phyloP scores from a whole-genome alignment of 2,797 vertebrate species.

The Menidia menidia region DNA sequence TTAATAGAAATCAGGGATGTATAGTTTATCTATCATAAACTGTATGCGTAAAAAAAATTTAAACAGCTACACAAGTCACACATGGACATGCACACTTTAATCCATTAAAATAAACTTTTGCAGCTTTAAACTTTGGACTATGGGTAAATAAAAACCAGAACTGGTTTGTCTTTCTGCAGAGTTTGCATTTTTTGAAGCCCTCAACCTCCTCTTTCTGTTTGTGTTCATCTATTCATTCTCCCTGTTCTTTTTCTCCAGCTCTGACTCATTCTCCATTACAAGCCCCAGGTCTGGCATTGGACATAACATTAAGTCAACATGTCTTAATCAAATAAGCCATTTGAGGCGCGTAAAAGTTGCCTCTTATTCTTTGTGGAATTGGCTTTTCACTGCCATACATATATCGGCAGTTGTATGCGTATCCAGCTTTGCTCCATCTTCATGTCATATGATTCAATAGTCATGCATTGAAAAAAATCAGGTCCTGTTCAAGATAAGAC shows the following conservation, averaged over 20 bases:
- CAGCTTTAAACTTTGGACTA: conserved; percentile 29
- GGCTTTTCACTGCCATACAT: conserved; percentile 35
- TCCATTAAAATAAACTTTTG: conserved; percentile 52
- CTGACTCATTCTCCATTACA: conserved; percentile 77
- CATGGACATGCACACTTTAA: conserved; percentile 38
- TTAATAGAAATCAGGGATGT: conserved; percentile 53
- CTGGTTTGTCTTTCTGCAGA: conserved; percentile 41
- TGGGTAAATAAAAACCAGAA: conserved; percentile 63
- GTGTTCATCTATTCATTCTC: conserved; percentile 39
- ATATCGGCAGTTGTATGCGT: conserved; percentile 13
- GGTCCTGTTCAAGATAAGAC: conserved; percentile 33
- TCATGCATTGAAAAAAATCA: conserved; percentile 12
- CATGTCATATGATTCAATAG: conserved; percentile 38
- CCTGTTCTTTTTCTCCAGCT: conserved; percentile 48
- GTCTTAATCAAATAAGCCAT: conserved; percentile 71
- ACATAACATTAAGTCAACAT: conserved; percentile 60
- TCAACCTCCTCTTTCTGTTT: conserved; percentile 19
- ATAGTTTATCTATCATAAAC: conserved; percentile 39
- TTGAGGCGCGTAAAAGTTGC: conserved; percentile 56
- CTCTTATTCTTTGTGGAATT: conserved; percentile 50
- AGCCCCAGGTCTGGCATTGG: conserved; percentile 69
- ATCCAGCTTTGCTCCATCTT: conserved; percentile 23
- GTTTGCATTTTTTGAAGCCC: conserved; percentile 48
- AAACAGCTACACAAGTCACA: conserved; percentile 38
- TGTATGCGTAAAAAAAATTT: conserved; percentile 55